phyloP scores from a whole-genome alignment of 2,888 invertebrate species.

The Odontocolon sp. region DNA sequence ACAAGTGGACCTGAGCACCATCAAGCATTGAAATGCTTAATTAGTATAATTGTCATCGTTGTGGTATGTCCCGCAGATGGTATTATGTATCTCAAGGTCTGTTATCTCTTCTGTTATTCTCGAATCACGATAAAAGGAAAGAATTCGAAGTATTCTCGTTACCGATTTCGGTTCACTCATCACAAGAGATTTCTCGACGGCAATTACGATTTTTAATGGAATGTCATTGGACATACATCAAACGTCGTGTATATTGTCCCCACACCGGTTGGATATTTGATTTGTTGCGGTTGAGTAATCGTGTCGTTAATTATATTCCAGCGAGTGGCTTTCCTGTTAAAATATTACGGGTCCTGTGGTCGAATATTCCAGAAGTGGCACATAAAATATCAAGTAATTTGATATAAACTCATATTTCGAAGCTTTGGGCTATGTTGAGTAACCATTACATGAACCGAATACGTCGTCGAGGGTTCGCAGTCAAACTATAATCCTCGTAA shows the following conservation, averaged over 20 bases:
- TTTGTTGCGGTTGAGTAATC: too few relatives aligned
- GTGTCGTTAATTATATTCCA: too few relatives aligned
- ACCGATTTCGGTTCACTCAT: not conserved
- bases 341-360: too few relatives aligned
- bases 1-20: not conserved
- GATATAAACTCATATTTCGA: too few relatives aligned
- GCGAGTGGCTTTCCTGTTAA: too few relatives aligned
- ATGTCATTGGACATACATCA: too few relatives aligned
- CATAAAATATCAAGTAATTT: too few relatives aligned
- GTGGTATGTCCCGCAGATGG: not conserved
- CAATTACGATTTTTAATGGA: conserved; percentile 37
- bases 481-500: conserved; percentile 6
- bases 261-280: too few relatives aligned
- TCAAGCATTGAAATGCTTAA: not conserved
- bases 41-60: conserved; percentile 1
- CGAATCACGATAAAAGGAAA: not conserved
- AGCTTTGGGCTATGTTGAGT: not conserved
- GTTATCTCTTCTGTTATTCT: not conserved
- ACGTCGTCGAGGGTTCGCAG: not conserved
- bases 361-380: too few relatives aligned
- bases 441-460: not conserved
- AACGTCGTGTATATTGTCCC: too few relatives aligned
- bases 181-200: not conserved
- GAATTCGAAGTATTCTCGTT: conserved; percentile 7
- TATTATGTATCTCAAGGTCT: conserved; percentile 16